Conservation (phyloP, 2,888 invertebrate species). For the Drosophila helvetica region DNA sequence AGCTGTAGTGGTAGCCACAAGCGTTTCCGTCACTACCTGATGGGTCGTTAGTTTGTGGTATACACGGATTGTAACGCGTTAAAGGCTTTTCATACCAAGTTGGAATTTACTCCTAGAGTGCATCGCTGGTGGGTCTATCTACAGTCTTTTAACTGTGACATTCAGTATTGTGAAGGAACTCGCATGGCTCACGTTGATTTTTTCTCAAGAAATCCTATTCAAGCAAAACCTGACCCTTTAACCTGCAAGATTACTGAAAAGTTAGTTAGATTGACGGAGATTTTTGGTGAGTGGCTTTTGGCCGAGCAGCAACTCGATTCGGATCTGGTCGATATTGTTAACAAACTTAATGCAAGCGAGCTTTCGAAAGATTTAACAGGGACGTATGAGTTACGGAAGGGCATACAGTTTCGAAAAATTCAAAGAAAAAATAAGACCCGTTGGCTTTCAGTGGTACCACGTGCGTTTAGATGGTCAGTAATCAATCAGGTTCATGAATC, state of each 20-base stretch:
- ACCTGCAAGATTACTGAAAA: slow-evolving; percentile 20
- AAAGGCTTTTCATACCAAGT: slow-evolving; percentile 19
- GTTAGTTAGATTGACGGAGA: slow-evolving; percentile 28
- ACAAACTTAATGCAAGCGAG: neutral
- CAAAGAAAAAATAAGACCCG: neutral
- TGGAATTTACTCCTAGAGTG: slow-evolving; percentile 19
- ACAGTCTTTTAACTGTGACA: slow-evolving; percentile 33
- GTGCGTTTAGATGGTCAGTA: slow-evolving; percentile 5
- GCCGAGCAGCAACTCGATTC: slow-evolving; percentile 8
- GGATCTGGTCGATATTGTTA: slow-evolving; percentile 13
- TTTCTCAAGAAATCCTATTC: slow-evolving; percentile 24
- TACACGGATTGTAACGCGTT: slow-evolving; percentile 37
- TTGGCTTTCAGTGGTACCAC: slow-evolving; percentile 19
- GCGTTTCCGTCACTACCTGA: slow-evolving; percentile 53
- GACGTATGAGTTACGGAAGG: neutral
- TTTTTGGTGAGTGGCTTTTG: slow-evolving; percentile 25
- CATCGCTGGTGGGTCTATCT: neutral
- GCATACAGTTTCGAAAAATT: slow-evolving; percentile 5
- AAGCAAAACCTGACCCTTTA: neutral
- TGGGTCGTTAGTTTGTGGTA: slow-evolving; percentile 15
- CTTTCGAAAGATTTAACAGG: too few species aligned
- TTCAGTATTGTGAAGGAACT: slow-evolving; percentile 28
- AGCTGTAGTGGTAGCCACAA: slow-evolving; percentile 48
- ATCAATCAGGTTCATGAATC: too few species aligned
- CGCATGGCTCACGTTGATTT: slow-evolving; percentile 43